Evolutionary conservation across 2,113 vertebrate genomes (phyloP), one percentile per base, ranked within the genome.

Genomic region (Proteles cristata): DNA sequence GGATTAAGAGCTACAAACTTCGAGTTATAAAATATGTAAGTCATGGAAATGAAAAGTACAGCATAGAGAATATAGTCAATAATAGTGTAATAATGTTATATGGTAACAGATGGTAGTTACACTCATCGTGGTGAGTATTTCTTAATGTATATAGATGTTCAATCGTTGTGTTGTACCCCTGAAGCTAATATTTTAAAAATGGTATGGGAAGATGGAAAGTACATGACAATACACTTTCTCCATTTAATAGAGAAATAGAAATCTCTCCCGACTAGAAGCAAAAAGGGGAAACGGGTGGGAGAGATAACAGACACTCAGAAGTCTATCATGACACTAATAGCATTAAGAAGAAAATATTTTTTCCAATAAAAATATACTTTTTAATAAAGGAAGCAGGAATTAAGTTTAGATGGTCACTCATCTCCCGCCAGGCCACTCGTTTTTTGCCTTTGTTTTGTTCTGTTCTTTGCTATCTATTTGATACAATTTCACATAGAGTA

Each of bases 151-250:
- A 77, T 31, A 43, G 28, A 9, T 16, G 14, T 31, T 48, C 74
- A 48, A 8, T 48, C 43, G 31, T 15, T 77, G 17, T 4, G 74
- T 17, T 7, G 15, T 31, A 31, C 43, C 16, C 43, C 43, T 77
- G 45, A 74, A 74, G 12, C 23, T 26, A 45, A 45, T 45, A 74
- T 74, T 74, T 26, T 45, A 45, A 92, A 95, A 97, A 90, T 25
- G 96, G 90, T n/a, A 4, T 61, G 97, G 85, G 4, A 35, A n/a
- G 79, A 83, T 71, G 65, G 97, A 97, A 97, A 96, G 69, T 88
- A 87, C 88, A 92, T 91, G 69, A 66, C 35, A 43, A 45, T 85
- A 98, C 98, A 48, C 4, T 76, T 76, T 17, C 74, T 98, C 96
- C 69, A n/a, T 87, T 90, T 97, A 76, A 31, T 31, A 48, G 43